Evolutionary conservation across 2,797 vertebrate genomes (phyloP).

Genomic region (Triplophysa yarkandensis): DNA sequence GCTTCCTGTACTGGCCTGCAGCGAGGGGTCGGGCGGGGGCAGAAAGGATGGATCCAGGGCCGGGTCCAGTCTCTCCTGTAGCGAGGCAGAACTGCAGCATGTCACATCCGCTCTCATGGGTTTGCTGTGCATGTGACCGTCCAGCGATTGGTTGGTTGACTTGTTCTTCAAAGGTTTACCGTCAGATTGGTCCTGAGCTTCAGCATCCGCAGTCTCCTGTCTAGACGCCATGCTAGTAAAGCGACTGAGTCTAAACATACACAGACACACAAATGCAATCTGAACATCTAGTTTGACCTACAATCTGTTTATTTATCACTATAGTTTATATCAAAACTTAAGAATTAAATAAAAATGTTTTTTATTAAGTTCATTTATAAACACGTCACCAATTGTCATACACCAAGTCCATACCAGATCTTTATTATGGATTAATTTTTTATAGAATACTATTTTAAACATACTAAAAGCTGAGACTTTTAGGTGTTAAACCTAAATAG

Average conservation of each 20-base stretch:
- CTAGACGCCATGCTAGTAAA: conserved; percentile 97
- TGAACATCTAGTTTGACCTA: not conserved
- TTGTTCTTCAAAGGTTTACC: conserved; percentile 80
- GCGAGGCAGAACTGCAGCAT: conserved; percentile 76
- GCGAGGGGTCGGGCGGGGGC: conserved; percentile 91
- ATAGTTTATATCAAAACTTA: too few relatives aligned
- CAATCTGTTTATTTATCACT: too few relatives aligned
- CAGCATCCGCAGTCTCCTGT: conserved; percentile 90
- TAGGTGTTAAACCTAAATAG: too few relatives aligned
- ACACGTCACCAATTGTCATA: too few relatives aligned
- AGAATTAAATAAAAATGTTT: too few relatives aligned
- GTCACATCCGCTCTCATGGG: conserved; percentile 73
- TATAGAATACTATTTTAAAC: too few relatives aligned
- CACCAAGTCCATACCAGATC: too few relatives aligned
- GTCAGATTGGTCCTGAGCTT: conserved; percentile 73
- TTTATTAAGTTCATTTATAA: too few relatives aligned
- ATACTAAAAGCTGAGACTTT: too few relatives aligned
- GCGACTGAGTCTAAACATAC: conserved; percentile 92
- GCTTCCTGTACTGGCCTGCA: conserved; percentile 81
- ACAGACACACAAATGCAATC: conserved; percentile 54
- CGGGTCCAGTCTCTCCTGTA: conserved; percentile 82
- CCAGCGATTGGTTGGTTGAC: conserved; percentile 69
- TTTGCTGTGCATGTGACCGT: conserved; percentile 74
- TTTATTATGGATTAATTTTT: too few relatives aligned
- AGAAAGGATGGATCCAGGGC: conserved; percentile 95